Evolutionary conservation across 2,888 invertebrate genomes (phyloP).

Genomic region (Drosophila subsilvestris): DNA sequence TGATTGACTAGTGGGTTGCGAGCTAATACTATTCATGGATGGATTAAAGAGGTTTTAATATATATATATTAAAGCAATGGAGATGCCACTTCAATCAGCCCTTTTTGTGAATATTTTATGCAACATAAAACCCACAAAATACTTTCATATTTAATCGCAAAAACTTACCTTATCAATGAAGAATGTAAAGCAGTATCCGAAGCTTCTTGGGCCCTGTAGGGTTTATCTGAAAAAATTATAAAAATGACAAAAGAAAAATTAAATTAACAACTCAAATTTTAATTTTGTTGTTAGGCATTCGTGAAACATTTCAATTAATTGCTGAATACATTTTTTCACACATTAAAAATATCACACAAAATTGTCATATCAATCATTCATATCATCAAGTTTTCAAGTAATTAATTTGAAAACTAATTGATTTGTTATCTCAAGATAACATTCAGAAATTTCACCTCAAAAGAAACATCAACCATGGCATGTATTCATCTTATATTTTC

Average conservation of each 20-base stretch:
- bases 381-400: no score
- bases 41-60: background rate
- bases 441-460: no score
- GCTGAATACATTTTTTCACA: background rate
- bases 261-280: no score
- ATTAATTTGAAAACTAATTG: no score
- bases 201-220: background rate
- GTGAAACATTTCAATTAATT: background rate
- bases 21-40: background rate
- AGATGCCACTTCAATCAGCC: no score
- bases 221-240: background rate
- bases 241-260: background rate
- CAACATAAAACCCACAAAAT: no score
- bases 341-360: background rate
- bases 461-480: no score
- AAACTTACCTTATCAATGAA: background rate
- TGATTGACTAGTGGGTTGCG: conserved; percentile 1
- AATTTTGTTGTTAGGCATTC: background rate
- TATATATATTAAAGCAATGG: background rate
- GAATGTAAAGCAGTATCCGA: background rate
- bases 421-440: no score
- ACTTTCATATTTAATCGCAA: background rate
- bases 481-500: no score
- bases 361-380: background rate
- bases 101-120: no score